phyloP scores from a whole-genome alignment of 2,113 vertebrate species.

The Machaerirhynchus nigripectus region DNA sequence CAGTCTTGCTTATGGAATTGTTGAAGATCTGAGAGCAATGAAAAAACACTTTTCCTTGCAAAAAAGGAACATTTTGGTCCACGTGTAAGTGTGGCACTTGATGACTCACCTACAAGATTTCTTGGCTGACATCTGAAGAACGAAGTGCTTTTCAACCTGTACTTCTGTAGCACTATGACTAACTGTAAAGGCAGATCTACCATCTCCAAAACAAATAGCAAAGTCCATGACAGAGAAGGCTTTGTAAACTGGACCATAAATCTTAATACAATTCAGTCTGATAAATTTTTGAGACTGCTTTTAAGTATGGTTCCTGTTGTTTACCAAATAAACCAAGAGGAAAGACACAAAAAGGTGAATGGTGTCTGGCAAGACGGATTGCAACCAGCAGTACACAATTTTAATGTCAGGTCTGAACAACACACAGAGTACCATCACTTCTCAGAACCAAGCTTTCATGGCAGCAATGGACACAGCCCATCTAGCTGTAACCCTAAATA shows the following conservation, averaged over 20 bases:
- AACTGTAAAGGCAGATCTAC: conserved; percentile 75
- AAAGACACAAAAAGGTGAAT: conserved; percentile 85
- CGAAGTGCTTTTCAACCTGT: conserved; percentile 21
- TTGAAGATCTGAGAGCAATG: conserved; percentile 32
- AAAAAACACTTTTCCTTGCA: neutral
- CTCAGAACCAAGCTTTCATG: conserved; percentile 74
- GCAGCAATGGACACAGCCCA: conserved; percentile 70
- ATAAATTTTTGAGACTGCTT: conserved; percentile 82
- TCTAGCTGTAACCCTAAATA: conserved; percentile 73
- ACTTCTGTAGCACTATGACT: conserved; percentile 76
- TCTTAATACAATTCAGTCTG: conserved; percentile 79
- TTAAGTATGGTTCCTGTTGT: conserved; percentile 92
- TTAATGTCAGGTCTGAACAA: conserved; percentile 76
- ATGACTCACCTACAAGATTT: neutral
- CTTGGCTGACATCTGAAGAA: conserved; percentile 21
- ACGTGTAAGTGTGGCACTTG: neutral
- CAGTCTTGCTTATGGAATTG: neutral
- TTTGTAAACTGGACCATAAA: conserved; percentile 78
- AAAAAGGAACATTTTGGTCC: neutral
- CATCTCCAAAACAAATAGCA: conserved; percentile 57
- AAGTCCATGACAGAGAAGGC: conserved; percentile 64
- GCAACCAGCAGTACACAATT: conserved; percentile 69
- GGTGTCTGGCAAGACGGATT: conserved; percentile 76
- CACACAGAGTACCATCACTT: conserved; percentile 81
- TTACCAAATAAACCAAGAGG: conserved; percentile 89